Percentiles rank a stretch among this genome's conserved stretches.
These are phyloP conservation scores for Zele albiditarsus DNA, from an alignment of 2,888 invertebrate genomes.

Conservation along the genomic window DNA sequence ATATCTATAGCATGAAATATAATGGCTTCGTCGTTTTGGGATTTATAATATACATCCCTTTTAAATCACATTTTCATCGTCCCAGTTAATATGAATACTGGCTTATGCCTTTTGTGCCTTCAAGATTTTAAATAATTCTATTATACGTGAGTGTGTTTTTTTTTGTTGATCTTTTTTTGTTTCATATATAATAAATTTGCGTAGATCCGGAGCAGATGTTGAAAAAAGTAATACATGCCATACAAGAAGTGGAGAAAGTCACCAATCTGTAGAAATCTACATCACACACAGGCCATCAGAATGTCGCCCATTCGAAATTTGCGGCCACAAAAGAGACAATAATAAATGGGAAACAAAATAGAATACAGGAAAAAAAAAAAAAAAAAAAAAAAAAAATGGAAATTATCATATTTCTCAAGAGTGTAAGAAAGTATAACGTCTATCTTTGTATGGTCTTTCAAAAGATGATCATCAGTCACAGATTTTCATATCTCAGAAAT, in stretches of 20 bases:
- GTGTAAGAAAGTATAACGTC: too few species aligned
- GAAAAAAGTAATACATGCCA: conserved; percentile 27
- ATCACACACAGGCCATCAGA: background rate
- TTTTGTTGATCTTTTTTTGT: background rate
- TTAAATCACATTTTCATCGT: background rate
- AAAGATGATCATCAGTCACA: too few species aligned
- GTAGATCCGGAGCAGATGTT: conserved; percentile 16
- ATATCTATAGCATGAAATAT: background rate
- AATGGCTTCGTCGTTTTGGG: background rate
- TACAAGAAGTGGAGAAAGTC: conserved; percentile 32
- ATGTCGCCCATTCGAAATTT: conserved; percentile 24
- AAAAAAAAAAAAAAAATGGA: background rate
- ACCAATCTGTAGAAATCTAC: conserved; percentile 29
- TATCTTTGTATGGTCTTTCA: too few species aligned
- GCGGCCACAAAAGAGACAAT: background rate
- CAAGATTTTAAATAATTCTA: background rate
- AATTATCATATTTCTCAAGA: background rate
- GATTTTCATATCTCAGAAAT: background rate
- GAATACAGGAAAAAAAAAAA: background rate
- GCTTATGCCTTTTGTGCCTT: background rate
- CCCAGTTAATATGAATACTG: background rate
- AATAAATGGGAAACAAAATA: background rate
- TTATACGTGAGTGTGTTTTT: background rate
- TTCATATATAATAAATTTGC: conserved; percentile 17
- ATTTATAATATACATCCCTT: background rate